These are phyloP conservation scores for Phalacrocorax carbo DNA, from an alignment of 2,113 vertebrate species.

Conservation along the genomic window DNA sequence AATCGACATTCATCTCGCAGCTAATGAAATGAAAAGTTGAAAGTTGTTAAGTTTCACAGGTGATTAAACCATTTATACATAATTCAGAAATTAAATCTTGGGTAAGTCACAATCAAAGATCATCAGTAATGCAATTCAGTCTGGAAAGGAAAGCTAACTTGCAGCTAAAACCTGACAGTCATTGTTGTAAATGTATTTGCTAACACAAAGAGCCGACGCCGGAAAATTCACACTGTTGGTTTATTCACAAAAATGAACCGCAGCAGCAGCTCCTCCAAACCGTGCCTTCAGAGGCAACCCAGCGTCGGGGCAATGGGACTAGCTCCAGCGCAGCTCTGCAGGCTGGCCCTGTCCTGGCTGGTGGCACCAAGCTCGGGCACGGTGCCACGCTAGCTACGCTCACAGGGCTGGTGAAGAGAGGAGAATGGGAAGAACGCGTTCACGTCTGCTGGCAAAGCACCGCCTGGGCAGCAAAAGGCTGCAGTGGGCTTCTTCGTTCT, in stretches of 20 bases:
- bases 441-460: background rate
- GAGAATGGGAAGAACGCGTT: background rate
- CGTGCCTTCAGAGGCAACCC: no score
- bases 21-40: conserved; percentile 49
- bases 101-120: conserved; percentile 7
- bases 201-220: background rate
- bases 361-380: background rate
- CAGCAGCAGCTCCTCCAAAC: background rate
- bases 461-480: fast-evolving
- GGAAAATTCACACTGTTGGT: fast-evolving
- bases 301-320: background rate
- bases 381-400: fast-evolving
- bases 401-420: background rate
- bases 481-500: background rate
- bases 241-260: background rate
- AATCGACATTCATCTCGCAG: conserved; percentile 26
- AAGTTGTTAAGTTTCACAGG: conserved; percentile 48
- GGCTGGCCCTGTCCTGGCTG: background rate
- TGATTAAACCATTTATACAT: conserved; percentile 58
- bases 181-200: background rate
- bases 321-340: no score
- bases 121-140: background rate
- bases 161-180: background rate
- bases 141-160: background rate
- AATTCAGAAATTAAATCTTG: conserved; percentile 51